phyloP scores from a whole-genome alignment of 2,113 vertebrate genomes.

The Phyllostomus discolor region DNA sequence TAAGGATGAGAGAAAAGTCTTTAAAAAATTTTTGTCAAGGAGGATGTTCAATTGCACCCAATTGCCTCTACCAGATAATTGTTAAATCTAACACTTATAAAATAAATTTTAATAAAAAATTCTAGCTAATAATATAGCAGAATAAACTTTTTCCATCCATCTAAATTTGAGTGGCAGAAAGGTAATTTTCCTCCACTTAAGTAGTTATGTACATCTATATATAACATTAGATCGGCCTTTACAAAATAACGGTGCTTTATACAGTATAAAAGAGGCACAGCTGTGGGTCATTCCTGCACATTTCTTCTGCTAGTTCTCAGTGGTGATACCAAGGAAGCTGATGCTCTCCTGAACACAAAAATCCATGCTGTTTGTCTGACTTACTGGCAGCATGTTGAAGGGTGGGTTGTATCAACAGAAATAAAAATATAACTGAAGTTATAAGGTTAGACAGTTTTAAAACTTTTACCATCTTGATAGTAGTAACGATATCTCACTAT shows the following conservation, averaged over 20 bases:
- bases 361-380: not conserved
- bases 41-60: not conserved
- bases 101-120: not conserved
- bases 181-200: not conserved
- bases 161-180: not conserved
- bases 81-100: not conserved
- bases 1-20: not conserved
- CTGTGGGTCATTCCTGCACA: not conserved
- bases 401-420: slow-evolving; percentile 40
- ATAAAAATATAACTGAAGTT: slow-evolving; percentile 17
- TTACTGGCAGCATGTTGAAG: not conserved
- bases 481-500: not conserved
- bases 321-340: not conserved
- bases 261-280: not conserved
- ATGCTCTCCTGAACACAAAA: not conserved
- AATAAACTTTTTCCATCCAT: not conserved
- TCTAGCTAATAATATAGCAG: slow-evolving; percentile 1
- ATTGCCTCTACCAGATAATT: not conserved
- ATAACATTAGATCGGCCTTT: not conserved
- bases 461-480: not conserved
- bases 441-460: not conserved
- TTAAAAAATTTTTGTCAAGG: not conserved
- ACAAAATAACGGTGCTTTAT: not conserved
- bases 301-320: not conserved
- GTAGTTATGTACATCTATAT: not conserved